Base-by-base conservation (phyloP, 2,888 invertebrate genomes). In the Unio pictorum region DNA sequence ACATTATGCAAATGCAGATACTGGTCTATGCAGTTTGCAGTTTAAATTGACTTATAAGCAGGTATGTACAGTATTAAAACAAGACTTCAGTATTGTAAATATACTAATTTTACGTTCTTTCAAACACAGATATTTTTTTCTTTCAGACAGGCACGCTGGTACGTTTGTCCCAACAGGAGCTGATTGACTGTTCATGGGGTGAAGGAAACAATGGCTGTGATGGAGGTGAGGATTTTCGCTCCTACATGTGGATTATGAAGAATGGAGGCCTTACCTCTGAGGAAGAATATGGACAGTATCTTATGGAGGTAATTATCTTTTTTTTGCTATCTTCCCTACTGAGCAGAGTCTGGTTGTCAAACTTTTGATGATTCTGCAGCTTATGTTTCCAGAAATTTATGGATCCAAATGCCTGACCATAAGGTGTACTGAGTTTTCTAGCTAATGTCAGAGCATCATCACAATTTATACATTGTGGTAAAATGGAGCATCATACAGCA, bases 151-250 rank as follows among this genome's bases (percentile, higher is more conserved):
- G 95, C 0, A 93, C 94, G 80, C 92, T 96, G 55, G 93, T 95
- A 17, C 91, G 95, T 34, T 92, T 98, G 61, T 97, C 97, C 7
- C 96, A 97, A 87, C 98, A 98, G 92, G 96, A 97, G 30, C 92
- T 98, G 67, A 93, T 98, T 70, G 98, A 98, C 91, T 98, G 98
- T 89, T 96, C 96, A 0, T 98, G 98, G 98, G 96, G 96, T 89
- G 96, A 93, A 90, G 97, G 97, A 45, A 97, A 98, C 90, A 89
- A 89, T 76, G 98, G 97, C 0, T 98, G 98, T 89, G 98, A 98
- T 89, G 98, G 98, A 4, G 98, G 98, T n/a, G 97, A 98, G 91
- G 98, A 98, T 90, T 97, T 94, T 91, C 92, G 97, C 67, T 94
- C 96, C 0, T 98, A 98, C 87, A 93, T 95, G 82, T 98, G 96